Evolutionary conservation across 2,113 vertebrate species (phyloP).

Genomic region (Zosterops pallidus): DNA sequence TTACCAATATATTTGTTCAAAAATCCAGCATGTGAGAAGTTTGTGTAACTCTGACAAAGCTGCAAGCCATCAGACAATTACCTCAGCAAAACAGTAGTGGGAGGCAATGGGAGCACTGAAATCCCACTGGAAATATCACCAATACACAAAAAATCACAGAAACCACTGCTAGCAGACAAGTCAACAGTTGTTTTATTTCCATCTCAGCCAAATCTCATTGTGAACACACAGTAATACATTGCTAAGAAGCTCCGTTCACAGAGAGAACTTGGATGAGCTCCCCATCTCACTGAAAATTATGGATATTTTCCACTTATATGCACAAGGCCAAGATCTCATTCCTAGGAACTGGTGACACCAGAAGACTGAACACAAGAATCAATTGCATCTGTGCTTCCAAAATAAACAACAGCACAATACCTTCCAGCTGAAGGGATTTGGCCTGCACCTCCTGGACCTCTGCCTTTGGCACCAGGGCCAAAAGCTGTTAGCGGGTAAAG

Average conservation of each 20-base stretch:
- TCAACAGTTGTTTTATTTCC: background rate
- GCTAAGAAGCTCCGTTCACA: background rate
- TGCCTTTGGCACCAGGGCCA: background rate
- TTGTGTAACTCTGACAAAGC: background rate
- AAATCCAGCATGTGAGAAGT: background rate
- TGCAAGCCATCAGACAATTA: background rate
- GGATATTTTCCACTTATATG: background rate
- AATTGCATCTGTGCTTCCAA: constrained; percentile 1
- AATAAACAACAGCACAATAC: constrained; percentile 42
- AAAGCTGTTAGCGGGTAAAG: background rate
- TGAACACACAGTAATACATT: background rate
- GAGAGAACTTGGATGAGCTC: background rate
- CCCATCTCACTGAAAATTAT: background rate
- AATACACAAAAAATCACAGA: background rate
- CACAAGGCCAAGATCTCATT: background rate
- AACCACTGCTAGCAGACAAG: background rate
- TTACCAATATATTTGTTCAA: background rate
- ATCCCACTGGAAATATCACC: background rate
- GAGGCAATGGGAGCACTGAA: background rate
- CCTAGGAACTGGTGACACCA: constrained; percentile 10
- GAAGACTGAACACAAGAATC: background rate
- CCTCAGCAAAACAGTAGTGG: background rate
- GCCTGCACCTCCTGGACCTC: background rate
- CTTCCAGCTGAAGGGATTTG: constrained; percentile 48
- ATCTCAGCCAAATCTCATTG: background rate